Evolutionary conservation across 2,113 vertebrate species (phyloP), one percentile per base, ranked within the genome.

Genomic region (Apaloderma vittatum): DNA sequence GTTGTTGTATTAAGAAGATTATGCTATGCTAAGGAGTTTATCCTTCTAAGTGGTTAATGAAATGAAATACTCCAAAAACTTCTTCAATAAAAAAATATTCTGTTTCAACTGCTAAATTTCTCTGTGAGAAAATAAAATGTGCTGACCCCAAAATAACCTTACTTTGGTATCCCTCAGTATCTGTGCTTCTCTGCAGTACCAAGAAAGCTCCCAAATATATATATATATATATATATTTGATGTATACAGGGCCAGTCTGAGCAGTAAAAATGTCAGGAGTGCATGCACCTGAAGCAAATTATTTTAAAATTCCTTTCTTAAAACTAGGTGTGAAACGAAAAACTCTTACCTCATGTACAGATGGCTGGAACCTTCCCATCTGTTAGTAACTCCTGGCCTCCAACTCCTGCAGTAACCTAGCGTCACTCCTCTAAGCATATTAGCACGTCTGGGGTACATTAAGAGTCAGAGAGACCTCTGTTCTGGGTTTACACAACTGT

Each of bases 111-210:
- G 55, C 59, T 86, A 76, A 72, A 90, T 78, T 85, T 68, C 32
- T 68, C 15, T 70, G 20, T 51, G 62, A 74, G 43, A 66, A 79
- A 95, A 91, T 73, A 73, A 90, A 97, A 94, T 43, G 29, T n/a
- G 54, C 29, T 79, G 62, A 72, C 36, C 24, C 36, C 57, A 15
- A 45, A 82, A 58, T 54, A 90, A 70, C 36, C 66, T 21, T 20
- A 19, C 29, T 85, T 71, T 45, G 19, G 37, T 26, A 15, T 34
- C 19, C 23, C 27, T 94, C 51, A 26, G 15, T 72, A 57, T 45
- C 48, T 65, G 40, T 68, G 30, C 15, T 46, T 86, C 73, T 87
- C 71, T 92, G 51, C 16, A 61, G 36, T n/a, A 76, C n/a, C 66
- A 91, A 79, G 57, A 46, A 40, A 67, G 21, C 54, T 82, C 62